Evolutionary conservation across 2,888 invertebrate genomes (phyloP).

Genomic region (Phyllotreta cruciferae): DNA sequence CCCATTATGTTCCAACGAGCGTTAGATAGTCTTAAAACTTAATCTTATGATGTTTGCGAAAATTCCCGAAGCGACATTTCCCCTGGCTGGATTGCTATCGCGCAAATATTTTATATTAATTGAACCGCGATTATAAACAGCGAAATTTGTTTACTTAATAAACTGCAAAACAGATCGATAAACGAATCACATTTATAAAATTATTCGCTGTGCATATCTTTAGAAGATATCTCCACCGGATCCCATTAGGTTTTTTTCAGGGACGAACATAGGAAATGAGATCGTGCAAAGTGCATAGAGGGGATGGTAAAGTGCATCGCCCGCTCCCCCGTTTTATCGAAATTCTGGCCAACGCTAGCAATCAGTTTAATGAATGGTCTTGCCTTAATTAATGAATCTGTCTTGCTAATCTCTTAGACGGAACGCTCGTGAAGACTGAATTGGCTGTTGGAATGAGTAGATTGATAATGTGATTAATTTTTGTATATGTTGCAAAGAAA

Average conservation of each 20-base stretch:
- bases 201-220: conserved; percentile 6
- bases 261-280: conserved; percentile 38
- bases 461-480: conserved; percentile 63
- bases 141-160: too few relatives aligned
- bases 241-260: conserved; percentile 38
- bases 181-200: too few relatives aligned
- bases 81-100: too few relatives aligned
- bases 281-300: conserved; percentile 39
- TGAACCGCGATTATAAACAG: too few relatives aligned
- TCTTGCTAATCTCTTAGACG: conserved; percentile 63
- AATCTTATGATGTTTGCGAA: too few relatives aligned
- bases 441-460: conserved; percentile 57
- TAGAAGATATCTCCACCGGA: conserved; percentile 35
- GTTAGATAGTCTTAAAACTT: too few relatives aligned
- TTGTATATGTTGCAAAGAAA: conserved; percentile 50
- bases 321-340: conserved; percentile 36
- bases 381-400: conserved; percentile 63
- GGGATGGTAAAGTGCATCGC: conserved; percentile 37
- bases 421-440: conserved; percentile 57
- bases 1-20: too few relatives aligned
- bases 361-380: conserved; percentile 63
- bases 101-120: too few relatives aligned
- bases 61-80: too few relatives aligned
- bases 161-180: too few relatives aligned
- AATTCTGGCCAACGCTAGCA: conserved; percentile 46